Evolutionary conservation across 2,113 vertebrate genomes (phyloP).

Genomic region (Callorhinus ursinus): DNA sequence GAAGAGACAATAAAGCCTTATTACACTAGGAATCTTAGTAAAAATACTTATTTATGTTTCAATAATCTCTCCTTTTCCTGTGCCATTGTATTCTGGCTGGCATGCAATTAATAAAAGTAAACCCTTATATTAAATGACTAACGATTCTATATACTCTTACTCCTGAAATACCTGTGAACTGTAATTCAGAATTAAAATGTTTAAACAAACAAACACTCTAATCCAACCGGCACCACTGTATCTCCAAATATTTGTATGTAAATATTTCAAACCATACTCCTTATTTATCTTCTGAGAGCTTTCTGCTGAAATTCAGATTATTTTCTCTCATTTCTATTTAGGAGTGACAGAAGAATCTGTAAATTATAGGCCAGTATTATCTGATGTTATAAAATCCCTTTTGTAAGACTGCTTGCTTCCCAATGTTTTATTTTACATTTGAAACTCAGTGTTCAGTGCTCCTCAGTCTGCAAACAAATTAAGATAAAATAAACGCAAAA

Average conservation of each 20-base stretch:
- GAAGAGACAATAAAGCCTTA: slow-evolving; percentile 9
- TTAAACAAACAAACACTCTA: slow-evolving; percentile 43
- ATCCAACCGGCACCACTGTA: slow-evolving; percentile 58
- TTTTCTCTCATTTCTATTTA: slow-evolving; percentile 68
- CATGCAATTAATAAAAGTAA: slow-evolving; percentile 46
- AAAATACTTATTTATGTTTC: not conserved
- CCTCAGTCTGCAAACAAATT: slow-evolving; percentile 71
- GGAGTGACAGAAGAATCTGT: not conserved
- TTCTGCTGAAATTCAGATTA: slow-evolving; percentile 76
- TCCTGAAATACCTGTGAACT: slow-evolving; percentile 66
- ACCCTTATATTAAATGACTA: slow-evolving; percentile 25
- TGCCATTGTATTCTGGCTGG: not conserved
- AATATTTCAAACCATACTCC: slow-evolving; percentile 70
- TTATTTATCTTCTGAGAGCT: slow-evolving; percentile 76
- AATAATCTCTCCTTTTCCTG: slow-evolving; percentile 13
- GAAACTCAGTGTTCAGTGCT: slow-evolving; percentile 45
- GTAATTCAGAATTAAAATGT: slow-evolving; percentile 56
- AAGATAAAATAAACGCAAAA: slow-evolving; percentile 71
- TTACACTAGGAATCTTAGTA: not conserved
- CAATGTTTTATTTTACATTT: slow-evolving; percentile 55
- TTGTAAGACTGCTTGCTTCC: not conserved
- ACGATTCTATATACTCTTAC: not conserved
- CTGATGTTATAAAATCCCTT: slow-evolving; percentile 39
- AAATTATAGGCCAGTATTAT: slow-evolving; percentile 1
- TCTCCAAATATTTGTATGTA: slow-evolving; percentile 76